Base-by-base conservation (phyloP, 2,797 vertebrate genomes). In the Nyctalus aviator region DNA sequence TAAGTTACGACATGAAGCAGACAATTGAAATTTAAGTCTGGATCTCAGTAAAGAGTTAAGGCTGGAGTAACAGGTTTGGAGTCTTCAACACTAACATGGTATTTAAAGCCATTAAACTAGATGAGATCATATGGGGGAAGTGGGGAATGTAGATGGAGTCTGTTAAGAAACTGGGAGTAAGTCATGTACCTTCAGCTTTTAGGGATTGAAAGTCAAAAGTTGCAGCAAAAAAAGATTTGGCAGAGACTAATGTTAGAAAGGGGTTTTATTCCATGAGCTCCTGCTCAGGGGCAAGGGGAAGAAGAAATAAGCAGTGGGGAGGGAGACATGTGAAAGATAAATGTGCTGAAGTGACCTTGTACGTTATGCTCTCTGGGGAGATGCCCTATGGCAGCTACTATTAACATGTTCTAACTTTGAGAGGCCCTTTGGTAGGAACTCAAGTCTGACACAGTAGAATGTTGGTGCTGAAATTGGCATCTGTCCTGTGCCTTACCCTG, bases 51-150 rank as follows among this genome's bases (percentile, higher is more conserved):
- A 84, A 84, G 71, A 89, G 72, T 68, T 53, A 71, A 8, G 32
- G 72, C 95, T 90, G 84, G 94, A 94, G 91, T 72, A 87, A 93
- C 94, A 87, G 93, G 93, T 95, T 94, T 94, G 77, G 82, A 91
- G 76, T 69, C 90, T 76, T 46, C 84, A 50, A 64, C 73, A 71
- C 78, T 88, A 71, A 86, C 37, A 27, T 72, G 84, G 37, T 88
- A 90, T 88, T 92, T 93, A 92, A 82, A 93, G 66, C 44, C 87
- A 91, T 94, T 95, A 95, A 88, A 94, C 79, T 8, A 14, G 84
- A 73, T 97, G 97, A 97, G 95, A 89, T 96, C 94, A 96, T 44
- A 48, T 18, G 13, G 64, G 48, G 46, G 37, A 50, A 69, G 27
- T 15, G 88, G 85, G 35, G 27, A 69, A 77, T 30, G 27, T 8